These are phyloP conservation scores for Papilio dardanus DNA, from an alignment of 1,140 invertebrate species.

Conservation along the genomic window DNA sequence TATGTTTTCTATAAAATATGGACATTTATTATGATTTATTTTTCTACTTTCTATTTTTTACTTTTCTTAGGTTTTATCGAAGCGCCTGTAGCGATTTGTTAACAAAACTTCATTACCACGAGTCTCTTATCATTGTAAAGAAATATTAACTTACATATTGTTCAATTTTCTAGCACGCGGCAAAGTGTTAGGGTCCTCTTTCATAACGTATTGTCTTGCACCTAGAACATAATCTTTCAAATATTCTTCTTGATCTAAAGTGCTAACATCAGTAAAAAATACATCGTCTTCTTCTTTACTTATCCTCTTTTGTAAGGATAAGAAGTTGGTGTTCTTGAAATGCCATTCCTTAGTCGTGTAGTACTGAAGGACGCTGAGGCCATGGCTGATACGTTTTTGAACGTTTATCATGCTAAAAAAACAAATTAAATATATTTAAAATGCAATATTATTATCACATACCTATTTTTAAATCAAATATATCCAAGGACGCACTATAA, in stretches of 20 bases:
- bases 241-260: conserved; percentile 85
- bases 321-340: conserved; percentile 88
- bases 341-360: conserved; percentile 94
- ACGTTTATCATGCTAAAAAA: conserved; percentile 85
- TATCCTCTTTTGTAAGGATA: conserved; percentile 84
- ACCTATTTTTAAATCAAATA: too few species aligned
- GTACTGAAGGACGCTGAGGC: conserved; percentile 88
- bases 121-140: too few species aligned
- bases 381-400: conserved; percentile 85
- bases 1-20: not conserved
- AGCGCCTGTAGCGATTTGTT: not conserved
- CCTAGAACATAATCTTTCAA: conserved; percentile 88
- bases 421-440: conserved; percentile 15
- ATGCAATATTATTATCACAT: not conserved
- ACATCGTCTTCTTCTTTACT: conserved; percentile 83
- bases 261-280: conserved; percentile 83
- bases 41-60: not conserved
- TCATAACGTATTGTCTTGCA: conserved; percentile 87
- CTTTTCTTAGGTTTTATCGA: not conserved
- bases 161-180: conserved; percentile 86
- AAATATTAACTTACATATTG: conserved; percentile 58
- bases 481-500: too few species aligned
- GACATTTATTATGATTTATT: not conserved
- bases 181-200: conserved; percentile 89
- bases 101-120: too few species aligned